phyloP scores from a whole-genome alignment of 2,888 invertebrate species.

The Megastigmus dorsalis region DNA sequence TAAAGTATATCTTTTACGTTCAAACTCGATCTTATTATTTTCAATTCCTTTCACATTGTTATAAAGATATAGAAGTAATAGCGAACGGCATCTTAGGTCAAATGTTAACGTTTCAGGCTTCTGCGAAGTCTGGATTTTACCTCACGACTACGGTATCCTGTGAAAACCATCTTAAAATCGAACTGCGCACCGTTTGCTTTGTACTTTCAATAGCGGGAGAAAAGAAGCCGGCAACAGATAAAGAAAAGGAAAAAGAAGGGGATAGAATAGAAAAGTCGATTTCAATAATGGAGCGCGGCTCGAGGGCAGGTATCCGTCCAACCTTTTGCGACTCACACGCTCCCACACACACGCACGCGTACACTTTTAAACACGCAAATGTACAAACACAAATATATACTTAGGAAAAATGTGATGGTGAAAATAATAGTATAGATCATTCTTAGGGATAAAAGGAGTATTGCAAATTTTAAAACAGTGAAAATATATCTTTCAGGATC shows the following conservation, averaged over 20 bases:
- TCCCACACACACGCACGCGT: not conserved
- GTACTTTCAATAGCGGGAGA: not conserved
- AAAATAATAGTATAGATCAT: not conserved
- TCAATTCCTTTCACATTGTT: too few species aligned
- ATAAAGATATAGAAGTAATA: too few species aligned
- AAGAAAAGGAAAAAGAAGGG: constrained; percentile 29
- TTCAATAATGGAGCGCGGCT: constrained; percentile 32
- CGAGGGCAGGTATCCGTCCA: constrained; percentile 8
- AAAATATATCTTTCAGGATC: too few species aligned
- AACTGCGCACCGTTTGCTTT: not conserved
- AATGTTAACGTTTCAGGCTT: too few species aligned
- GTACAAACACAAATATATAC: too few species aligned
- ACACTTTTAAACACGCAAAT: not conserved
- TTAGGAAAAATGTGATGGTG: not conserved
- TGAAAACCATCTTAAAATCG: constrained; percentile 10
- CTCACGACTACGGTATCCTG: too few species aligned
- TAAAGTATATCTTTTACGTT: too few species aligned
- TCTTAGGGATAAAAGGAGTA: not conserved
- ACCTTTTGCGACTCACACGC: too few species aligned
- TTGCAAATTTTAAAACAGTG: not conserved
- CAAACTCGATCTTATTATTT: too few species aligned
- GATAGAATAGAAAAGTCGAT: constrained; percentile 33
- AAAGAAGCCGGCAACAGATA: not conserved
- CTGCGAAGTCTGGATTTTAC: too few species aligned
- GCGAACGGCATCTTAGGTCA: too few species aligned